Conservation (phyloP, 2,888 invertebrate species). For the Orthosia gracilis region DNA sequence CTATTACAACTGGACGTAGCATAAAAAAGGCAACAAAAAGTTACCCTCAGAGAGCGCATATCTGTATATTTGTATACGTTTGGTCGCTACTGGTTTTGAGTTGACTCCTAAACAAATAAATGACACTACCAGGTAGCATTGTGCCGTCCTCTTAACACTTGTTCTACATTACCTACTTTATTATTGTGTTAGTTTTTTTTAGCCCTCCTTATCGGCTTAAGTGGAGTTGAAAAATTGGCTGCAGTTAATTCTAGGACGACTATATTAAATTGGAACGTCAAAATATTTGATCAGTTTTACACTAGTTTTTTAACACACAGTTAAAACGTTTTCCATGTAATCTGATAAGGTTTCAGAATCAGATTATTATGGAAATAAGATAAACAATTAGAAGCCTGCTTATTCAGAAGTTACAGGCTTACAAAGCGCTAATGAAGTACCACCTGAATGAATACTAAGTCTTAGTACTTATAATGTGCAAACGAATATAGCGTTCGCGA, state of each 20-base stretch:
- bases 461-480: constrained; percentile 19
- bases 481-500: constrained; percentile 28
- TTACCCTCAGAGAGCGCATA: constrained; percentile 78
- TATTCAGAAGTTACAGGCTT: constrained; percentile 1
- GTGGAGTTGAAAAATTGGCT: constrained; percentile 38
- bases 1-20: constrained; percentile 85
- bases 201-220: constrained; percentile 27
- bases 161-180: constrained; percentile 88
- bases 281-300: not conserved
- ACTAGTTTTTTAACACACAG: too few relatives aligned
- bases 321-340: constrained; percentile 18
- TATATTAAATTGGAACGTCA: constrained; percentile 1
- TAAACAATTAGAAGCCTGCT: constrained; percentile 19
- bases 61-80: constrained; percentile 80
- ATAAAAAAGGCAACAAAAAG: constrained; percentile 88
- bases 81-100: constrained; percentile 90
- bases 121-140: constrained; percentile 88
- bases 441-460: constrained; percentile 14
- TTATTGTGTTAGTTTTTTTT: constrained; percentile 49
- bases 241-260: not conserved
- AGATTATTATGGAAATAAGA: constrained; percentile 4
- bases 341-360: constrained; percentile 19
- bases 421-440: constrained; percentile 23
- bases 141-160: constrained; percentile 85
- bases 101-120: constrained; percentile 90